These are phyloP conservation scores for rat (Rattus norvegicus) DNA, from an alignment of 2,113 vertebrate species.

Conservation along the genomic window DNA sequence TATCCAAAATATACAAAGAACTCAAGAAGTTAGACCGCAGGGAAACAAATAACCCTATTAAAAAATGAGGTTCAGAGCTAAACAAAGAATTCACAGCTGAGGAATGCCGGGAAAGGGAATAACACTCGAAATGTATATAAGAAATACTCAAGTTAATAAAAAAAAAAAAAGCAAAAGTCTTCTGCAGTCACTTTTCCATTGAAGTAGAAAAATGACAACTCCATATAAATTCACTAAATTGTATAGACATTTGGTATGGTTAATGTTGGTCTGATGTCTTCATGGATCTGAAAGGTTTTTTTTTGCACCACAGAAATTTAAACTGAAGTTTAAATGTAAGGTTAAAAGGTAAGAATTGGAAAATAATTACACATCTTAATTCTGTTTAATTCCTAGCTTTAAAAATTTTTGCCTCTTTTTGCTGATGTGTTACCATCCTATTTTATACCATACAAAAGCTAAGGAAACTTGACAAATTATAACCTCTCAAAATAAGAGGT, in stretches of 20 bases:
- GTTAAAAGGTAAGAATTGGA: constrained; percentile 34
- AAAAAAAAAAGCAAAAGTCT: too few relatives aligned
- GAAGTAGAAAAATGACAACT: constrained; percentile 10
- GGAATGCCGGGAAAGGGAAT: too few relatives aligned
- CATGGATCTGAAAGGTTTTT: background rate
- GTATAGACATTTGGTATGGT: background rate
- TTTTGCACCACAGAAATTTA: background rate
- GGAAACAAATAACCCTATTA: too few relatives aligned
- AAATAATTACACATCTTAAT: constrained; percentile 48
- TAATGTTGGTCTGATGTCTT: background rate
- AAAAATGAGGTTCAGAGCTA: too few relatives aligned
- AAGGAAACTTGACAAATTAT: constrained; percentile 50
- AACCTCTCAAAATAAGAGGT: background rate
- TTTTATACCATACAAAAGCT: background rate
- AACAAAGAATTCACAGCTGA: too few relatives aligned
- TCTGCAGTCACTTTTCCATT: background rate
- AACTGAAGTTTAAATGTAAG: constrained; percentile 50
- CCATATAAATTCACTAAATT: background rate
- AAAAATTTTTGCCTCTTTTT: constrained; percentile 43
- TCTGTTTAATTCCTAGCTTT: constrained; percentile 57
- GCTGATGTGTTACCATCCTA: constrained; percentile 28
- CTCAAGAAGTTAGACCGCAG: too few relatives aligned
- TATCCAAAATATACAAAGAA: too few relatives aligned
- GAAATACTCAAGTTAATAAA: too few relatives aligned
- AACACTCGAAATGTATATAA: too few relatives aligned